Base-by-base conservation (phyloP, 2,888 invertebrate genomes). In the Leptinotarsa juncta region DNA sequence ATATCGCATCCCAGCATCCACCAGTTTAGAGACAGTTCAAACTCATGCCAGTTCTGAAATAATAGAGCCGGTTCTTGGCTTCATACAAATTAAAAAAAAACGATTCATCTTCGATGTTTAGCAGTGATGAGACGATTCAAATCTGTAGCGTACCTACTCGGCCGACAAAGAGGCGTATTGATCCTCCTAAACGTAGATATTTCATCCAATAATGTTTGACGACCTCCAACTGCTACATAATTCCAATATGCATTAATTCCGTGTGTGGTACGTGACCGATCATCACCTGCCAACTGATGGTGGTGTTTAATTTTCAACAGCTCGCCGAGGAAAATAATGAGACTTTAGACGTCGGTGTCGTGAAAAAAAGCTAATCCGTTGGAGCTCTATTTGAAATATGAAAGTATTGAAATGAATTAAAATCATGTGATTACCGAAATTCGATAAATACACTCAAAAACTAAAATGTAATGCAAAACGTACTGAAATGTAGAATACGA, bases 231-330 rank as follows among this genome's bases (percentile, higher is more conserved):
- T 57, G 57, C 57, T 57, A 3, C 57, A 23, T 57, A 57, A 57
- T 57, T 57, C 23, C 26, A 4, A 23, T 20, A 14, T 57, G 18
- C 57, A 57, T 57, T 20, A 57, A 57, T 57, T 20, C 57, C 57
- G 57, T 57, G 20, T 57, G 57, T 57, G 57, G 57, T 57, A 23
- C 57, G 57, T 57, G 57, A 26, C 57, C 23, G 57, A 57, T 57
- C 42, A 42, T 42, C 57, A 57, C 57, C 57, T 57, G 57, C 57
- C 57, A 57, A 23, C 26, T 57, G 57, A 57, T 57, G 57, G 57
- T 23, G 57, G 26, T 57, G 57, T 57, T 57, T 57, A 57, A 57
- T 57, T 57, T 23, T 57, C 57, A 57, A 57, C 57, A 57, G 57
- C 57, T 57, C 57, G 15, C 14, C 14, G 23, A 23, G 57, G 14